Evolutionary conservation across 2,113 vertebrate genomes (phyloP).

Genomic region (Hucho hucho): DNA sequence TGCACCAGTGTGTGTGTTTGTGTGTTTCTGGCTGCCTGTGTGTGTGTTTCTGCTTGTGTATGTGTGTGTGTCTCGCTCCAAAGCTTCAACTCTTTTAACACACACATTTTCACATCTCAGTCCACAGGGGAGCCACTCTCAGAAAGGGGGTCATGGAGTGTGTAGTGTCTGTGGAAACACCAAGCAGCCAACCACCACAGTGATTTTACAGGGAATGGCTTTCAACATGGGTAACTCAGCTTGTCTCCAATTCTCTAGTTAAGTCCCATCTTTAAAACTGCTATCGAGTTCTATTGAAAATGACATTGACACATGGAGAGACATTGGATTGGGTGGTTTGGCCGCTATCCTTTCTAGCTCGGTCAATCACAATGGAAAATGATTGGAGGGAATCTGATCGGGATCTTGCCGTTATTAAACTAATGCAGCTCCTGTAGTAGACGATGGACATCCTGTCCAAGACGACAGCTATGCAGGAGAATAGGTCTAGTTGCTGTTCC

Average conservation of each 20-base stretch:
- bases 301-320: constrained; percentile 42
- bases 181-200: constrained; percentile 24
- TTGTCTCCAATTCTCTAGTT: neutral
- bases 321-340: constrained; percentile 35
- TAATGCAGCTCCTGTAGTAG: constrained; percentile 35
- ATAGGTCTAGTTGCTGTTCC: constrained; percentile 22
- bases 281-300: constrained; percentile 20
- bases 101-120: constrained; percentile 31
- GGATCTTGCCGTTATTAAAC: constrained; percentile 35
- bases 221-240: constrained; percentile 31
- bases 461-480: constrained; percentile 23
- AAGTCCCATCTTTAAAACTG: constrained; percentile 19
- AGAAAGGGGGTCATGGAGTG: constrained; percentile 17
- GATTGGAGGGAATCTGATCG: constrained; percentile 48
- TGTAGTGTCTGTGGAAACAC: constrained; percentile 8
- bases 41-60: constrained; percentile 18
- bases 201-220: constrained; percentile 43
- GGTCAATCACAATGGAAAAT: constrained; percentile 36
- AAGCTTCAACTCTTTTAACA: constrained; percentile 34
- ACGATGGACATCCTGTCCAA: constrained; percentile 44
- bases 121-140: constrained; percentile 3
- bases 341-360: constrained; percentile 41
- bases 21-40: constrained; percentile 9
- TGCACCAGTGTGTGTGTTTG: constrained; percentile 18
- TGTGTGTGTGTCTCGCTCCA: constrained; percentile 20